Conservation (phyloP, 1,140 invertebrate genomes). For the Drosophila jambulina region DNA sequence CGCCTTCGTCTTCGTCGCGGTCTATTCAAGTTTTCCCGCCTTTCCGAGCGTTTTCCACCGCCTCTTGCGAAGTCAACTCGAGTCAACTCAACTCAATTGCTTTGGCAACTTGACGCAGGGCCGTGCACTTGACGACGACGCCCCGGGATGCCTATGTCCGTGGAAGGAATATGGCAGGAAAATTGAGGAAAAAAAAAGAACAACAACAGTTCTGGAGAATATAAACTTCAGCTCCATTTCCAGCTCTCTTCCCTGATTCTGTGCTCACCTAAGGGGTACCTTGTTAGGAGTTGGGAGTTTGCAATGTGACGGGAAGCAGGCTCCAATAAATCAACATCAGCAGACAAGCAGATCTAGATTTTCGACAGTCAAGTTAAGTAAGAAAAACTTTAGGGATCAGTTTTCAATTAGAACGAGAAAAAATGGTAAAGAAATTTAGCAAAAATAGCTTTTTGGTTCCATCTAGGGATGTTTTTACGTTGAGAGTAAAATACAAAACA, state of each 20-base stretch:
- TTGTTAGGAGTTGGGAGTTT: not conserved
- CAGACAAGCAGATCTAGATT: not conserved
- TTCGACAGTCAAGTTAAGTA: not conserved
- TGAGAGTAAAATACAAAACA: too few relatives aligned
- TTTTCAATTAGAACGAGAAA: not conserved
- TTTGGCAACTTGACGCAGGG: slow-evolving; percentile 60
- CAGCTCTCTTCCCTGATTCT: not conserved
- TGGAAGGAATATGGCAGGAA: slow-evolving; percentile 4
- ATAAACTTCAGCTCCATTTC: not conserved
- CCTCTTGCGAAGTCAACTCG: slow-evolving; percentile 31
- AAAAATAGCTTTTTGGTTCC: not conserved
- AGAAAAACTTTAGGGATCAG: not conserved
- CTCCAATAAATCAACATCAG: not conserved
- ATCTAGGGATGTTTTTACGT: too few relatives aligned
- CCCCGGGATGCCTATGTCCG: slow-evolving; percentile 28
- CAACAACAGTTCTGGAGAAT: not conserved
- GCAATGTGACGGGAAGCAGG: too few relatives aligned
- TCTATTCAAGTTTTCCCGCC: slow-evolving; percentile 20
- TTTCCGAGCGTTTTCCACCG: not conserved
- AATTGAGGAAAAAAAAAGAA: slow-evolving; percentile 17
- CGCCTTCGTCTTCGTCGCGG: not conserved
- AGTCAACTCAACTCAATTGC: slow-evolving; percentile 56
- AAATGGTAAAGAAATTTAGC: not conserved
- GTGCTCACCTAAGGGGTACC: not conserved
- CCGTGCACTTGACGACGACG: slow-evolving; percentile 55